Base-by-base conservation (phyloP, 2,888 invertebrate species). In the Nipponacmea schrenckii region DNA sequence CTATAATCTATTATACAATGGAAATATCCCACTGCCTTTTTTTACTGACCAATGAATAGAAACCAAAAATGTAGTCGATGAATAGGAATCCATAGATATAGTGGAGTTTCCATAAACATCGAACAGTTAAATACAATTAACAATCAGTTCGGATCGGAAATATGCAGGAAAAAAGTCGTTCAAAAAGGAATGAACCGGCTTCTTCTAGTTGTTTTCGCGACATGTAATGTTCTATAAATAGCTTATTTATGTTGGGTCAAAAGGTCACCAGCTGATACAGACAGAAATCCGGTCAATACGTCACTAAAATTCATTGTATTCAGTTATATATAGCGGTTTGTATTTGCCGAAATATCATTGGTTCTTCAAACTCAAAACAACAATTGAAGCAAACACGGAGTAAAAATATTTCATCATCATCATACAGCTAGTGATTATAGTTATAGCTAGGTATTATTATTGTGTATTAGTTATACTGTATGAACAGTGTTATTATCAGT, bases 221-320 rank as follows among this genome's bases (percentile, higher is more conserved):
- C 39, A 39, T 39, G 39, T 39, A 10, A 39, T 39, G 10, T 56
- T 56, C 56, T 56, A 56, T 24, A 56, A 56, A 56, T 56, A 56
- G 56, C 8, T 10, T 14, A 14, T 56, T 24, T 56, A 24, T 56
- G 20, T 24, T 8, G 56, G 24, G 20, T 56, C 24, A 24, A 24
- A 17, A 24, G 56, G 56, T 56, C 56, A 56, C 56, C 56, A 56
- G 56, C 56, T 56, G 56, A 56, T 56, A 56, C 24, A 56, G 14
- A 20, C 20, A 24, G 56, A 56, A 56, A 56, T 56, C 10, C 56
- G 56, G 56, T 56, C 56, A 56, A 56, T 20, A 20, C 56, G 56
- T 39, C 39, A 56, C 20, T 24, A 12, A 10, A 24, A 20, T 56
- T 56, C n/a, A 14, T 56, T 56, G 24, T 24, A 56, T 20, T 24